Evolutionary conservation across 2,888 invertebrate genomes (phyloP).

Genomic region (Athrips mouffetella): DNA sequence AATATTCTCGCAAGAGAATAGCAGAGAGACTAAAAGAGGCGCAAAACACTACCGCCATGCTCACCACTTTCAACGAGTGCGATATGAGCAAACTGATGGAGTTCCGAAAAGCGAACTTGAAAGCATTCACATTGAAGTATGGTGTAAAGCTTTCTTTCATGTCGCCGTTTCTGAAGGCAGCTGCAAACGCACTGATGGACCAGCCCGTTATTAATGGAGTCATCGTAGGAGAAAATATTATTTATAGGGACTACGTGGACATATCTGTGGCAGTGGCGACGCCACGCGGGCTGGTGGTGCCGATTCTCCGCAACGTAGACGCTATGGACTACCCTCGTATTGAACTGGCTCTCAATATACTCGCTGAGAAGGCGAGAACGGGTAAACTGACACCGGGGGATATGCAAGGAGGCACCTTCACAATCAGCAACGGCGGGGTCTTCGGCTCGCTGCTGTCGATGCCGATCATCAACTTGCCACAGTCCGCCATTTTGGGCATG

Average conservation of each 20-base stretch:
- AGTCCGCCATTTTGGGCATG: constrained; percentile 99
- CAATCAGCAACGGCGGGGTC: constrained; percentile 99
- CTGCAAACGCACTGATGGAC: constrained; percentile 97
- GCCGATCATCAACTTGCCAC: constrained; percentile 99
- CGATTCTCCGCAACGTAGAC: constrained; percentile 95
- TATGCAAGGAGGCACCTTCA: constrained; percentile 99
- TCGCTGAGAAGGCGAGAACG: constrained; percentile 95
- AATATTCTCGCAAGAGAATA: no score
- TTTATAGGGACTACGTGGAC: constrained; percentile 95
- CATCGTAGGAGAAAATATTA: constrained; percentile 89
- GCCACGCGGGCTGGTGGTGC: constrained; percentile 98
- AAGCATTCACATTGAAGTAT: constrained; percentile 94
- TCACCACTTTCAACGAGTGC: constrained; percentile 99
- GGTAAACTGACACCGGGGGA: constrained; percentile 95
- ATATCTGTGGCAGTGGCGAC: constrained; percentile 99
- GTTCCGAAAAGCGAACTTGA: constrained; percentile 93
- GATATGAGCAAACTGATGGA: constrained; percentile 98
- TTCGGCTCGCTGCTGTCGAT: constrained; percentile 98
- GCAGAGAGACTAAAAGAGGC: constrained; percentile 97
- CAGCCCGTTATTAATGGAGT: constrained; percentile 99
- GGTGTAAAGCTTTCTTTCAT: constrained; percentile 98
- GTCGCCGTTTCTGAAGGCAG: constrained; percentile 98
- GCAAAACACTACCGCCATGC: constrained; percentile 98
- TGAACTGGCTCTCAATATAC: constrained; percentile 88
- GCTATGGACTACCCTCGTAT: constrained; percentile 97